Conservation (phyloP, 2,113 vertebrate genomes). For the Agapornis roseicollis region DNA sequence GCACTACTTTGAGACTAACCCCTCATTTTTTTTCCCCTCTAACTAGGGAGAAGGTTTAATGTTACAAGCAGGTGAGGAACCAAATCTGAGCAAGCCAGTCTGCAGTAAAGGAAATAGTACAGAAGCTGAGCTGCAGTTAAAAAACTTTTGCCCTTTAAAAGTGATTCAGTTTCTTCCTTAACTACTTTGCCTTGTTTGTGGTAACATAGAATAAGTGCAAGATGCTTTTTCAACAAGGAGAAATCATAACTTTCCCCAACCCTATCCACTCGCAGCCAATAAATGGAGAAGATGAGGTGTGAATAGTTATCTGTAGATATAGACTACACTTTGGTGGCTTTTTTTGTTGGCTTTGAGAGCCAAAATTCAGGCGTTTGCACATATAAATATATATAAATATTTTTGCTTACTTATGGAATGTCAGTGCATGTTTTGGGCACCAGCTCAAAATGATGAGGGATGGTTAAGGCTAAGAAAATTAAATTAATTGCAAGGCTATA, state of each 20-base stretch:
- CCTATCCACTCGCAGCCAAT: background rate
- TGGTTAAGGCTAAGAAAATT: slow-evolving; percentile 45
- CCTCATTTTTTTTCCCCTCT: fast-evolving
- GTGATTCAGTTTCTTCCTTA: background rate
- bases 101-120: background rate
- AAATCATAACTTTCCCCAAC: background rate
- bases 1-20: background rate
- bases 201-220: slow-evolving; percentile 35
- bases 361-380: slow-evolving; percentile 23
- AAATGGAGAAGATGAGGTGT: background rate
- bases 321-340: slow-evolving; percentile 49
- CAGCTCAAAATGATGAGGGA: slow-evolving; percentile 10
- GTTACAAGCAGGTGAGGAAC: background rate
- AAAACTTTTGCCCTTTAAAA: background rate
- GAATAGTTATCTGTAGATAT: background rate
- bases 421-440: slow-evolving; percentile 18
- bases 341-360: background rate
- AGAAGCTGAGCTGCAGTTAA: background rate
- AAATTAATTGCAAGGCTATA: slow-evolving; percentile 58
- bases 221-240: slow-evolving; percentile 7
- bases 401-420: slow-evolving; percentile 46
- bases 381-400: slow-evolving; percentile 60
- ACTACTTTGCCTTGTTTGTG: background rate
- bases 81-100: background rate
- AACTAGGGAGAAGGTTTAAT: background rate